Evolutionary conservation across 2,888 invertebrate genomes (phyloP).

Genomic region (Macrosiphum euphorbiae): DNA sequence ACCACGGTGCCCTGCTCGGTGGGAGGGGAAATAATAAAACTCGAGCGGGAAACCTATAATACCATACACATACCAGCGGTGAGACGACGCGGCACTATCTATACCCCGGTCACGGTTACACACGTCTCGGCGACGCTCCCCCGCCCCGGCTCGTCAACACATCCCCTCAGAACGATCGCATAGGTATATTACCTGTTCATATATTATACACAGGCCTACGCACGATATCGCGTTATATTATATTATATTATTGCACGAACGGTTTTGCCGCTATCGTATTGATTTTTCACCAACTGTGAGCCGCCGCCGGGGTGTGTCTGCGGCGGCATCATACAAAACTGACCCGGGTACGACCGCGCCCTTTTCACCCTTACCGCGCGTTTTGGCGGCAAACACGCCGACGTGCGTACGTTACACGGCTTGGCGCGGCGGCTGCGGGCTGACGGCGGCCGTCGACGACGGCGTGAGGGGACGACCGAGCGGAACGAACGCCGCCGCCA

Average conservation of each 20-base stretch:
- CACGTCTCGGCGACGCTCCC: not conserved
- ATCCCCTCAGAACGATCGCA: not conserved
- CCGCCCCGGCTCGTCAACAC: not conserved
- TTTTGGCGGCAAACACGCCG: conserved; percentile 61
- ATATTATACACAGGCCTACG: not conserved
- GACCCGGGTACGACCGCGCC: conserved; percentile 63
- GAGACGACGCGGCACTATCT: not conserved
- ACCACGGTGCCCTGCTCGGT: not conserved
- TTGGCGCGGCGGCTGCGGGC: conserved; percentile 9
- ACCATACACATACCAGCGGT: not conserved
- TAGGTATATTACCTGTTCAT: not conserved
- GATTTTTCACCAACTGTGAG: conserved; percentile 11
- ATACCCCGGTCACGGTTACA: conserved; percentile 25
- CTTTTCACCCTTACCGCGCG: conserved; percentile 54
- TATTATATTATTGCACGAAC: not conserved
- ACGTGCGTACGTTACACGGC: not conserved
- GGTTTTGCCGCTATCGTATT: conserved; percentile 35
- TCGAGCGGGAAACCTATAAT: not conserved
- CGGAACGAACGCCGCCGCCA: conserved; percentile 57
- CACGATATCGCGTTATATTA: not conserved
- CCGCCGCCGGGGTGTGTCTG: conserved; percentile 54
- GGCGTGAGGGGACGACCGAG: conserved; percentile 40
- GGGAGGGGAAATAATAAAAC: not conserved
- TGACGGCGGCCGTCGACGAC: not conserved
- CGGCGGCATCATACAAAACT: conserved; percentile 14